Evolutionary conservation across 1,140 invertebrate genomes (phyloP).

Genomic region (Caenorhabditis latens): DNA sequence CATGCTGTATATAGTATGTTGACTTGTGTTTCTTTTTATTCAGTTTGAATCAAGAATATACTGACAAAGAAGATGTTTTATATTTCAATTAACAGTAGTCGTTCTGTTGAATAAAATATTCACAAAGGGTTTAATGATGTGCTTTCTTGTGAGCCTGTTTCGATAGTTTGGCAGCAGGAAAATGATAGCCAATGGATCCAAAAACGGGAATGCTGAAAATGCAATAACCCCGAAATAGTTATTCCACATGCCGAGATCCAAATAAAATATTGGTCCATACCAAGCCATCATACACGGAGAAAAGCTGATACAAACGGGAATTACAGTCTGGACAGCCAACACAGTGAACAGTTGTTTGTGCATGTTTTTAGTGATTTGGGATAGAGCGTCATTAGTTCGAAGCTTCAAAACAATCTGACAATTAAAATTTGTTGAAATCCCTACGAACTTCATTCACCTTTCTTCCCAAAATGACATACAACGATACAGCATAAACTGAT

Average conservation of each 20-base stretch:
- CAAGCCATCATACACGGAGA: background rate
- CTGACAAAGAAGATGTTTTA: no score
- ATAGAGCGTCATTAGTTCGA: background rate
- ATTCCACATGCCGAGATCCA: conserved; percentile 1
- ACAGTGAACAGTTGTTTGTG: background rate
- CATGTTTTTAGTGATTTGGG: background rate
- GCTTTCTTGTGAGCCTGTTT: background rate
- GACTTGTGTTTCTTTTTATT: no score
- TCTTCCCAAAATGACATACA: background rate
- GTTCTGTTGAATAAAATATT: background rate
- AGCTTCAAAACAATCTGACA: background rate
- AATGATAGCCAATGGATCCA: conserved; percentile 1
- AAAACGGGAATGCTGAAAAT: background rate
- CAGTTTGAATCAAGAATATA: no score
- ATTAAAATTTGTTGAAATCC: background rate
- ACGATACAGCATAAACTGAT: background rate
- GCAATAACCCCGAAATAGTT: conserved; percentile 24
- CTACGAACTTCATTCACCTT: background rate
- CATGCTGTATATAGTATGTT: no score
- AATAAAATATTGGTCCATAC: background rate
- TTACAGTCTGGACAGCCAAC: background rate
- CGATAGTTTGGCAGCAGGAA: background rate
- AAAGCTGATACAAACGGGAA: conserved; percentile 2
- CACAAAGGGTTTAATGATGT: background rate
- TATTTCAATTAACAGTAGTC: background rate